Conservation (phyloP, 2,888 invertebrate genomes). For the Drosophila borealis region DNA sequence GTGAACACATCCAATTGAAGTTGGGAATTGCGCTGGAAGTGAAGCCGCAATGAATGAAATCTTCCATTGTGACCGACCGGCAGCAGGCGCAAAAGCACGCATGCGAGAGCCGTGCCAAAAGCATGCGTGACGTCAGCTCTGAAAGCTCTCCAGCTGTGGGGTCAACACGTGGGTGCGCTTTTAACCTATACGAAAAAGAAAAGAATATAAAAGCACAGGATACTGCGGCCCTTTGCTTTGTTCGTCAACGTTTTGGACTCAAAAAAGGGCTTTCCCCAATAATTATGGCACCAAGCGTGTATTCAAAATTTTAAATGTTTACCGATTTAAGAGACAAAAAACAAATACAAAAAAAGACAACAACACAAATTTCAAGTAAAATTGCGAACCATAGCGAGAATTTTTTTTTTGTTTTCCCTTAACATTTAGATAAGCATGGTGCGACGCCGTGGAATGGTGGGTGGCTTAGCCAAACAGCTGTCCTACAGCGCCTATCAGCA, state of each 20-base stretch:
- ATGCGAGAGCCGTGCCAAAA: neutral
- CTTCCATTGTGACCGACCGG: constrained; percentile 32
- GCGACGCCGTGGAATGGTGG: constrained; percentile 35
- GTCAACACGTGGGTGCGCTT: constrained; percentile 19
- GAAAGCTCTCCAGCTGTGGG: constrained; percentile 2
- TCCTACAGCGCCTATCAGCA: constrained; percentile 39
- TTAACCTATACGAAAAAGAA: neutral
- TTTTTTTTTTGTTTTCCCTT: neutral
- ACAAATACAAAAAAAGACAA: constrained; percentile 4
- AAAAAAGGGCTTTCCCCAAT: constrained; percentile 13
- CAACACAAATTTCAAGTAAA: constrained; percentile 11
- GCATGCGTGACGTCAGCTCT: constrained; percentile 42
- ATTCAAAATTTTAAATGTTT: constrained; percentile 61
- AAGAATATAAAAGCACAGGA: neutral
- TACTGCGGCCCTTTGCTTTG: constrained; percentile 34
- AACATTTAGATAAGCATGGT: constrained; percentile 35
- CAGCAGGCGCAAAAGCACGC: constrained; percentile 16
- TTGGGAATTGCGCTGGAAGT: constrained; percentile 44
- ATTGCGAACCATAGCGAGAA: neutral
- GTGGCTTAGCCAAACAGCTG: constrained; percentile 34
- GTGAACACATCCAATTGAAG: constrained; percentile 42
- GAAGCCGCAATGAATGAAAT: constrained; percentile 58
- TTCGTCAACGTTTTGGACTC: constrained; percentile 33
- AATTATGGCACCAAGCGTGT: constrained; percentile 40
- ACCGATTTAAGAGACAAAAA: constrained; percentile 17